phyloP scores from a whole-genome alignment of 2,888 invertebrate genomes.

The Sinohyriopsis cumingii region DNA sequence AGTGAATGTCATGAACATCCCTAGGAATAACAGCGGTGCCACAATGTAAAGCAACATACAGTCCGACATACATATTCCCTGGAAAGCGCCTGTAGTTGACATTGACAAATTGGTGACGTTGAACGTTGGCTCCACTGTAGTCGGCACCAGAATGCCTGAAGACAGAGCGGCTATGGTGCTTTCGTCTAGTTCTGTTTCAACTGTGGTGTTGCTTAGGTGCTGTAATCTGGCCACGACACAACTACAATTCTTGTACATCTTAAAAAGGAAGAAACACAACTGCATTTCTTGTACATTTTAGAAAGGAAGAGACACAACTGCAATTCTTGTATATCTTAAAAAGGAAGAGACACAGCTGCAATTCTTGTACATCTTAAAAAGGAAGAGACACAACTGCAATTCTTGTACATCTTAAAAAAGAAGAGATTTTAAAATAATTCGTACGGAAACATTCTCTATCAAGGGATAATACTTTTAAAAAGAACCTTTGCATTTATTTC shows the following conservation, averaged over 20 bases:
- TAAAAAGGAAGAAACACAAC: slow-evolving; percentile 32
- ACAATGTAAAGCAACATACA: slow-evolving; percentile 43
- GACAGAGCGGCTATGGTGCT: slow-evolving; percentile 3
- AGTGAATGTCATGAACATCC: slow-evolving; percentile 47
- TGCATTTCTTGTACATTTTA: slow-evolving; percentile 43
- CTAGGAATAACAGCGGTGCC: slow-evolving; percentile 43
- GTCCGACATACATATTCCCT: slow-evolving; percentile 44
- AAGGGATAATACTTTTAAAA: neutral
- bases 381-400: slow-evolving; percentile 38
- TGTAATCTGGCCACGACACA: slow-evolving; percentile 31
- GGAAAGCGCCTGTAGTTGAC: slow-evolving; percentile 25
- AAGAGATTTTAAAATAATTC: neutral
- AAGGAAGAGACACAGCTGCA: slow-evolving; percentile 35
- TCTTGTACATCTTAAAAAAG: slow-evolving; percentile 38
- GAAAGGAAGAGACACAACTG: slow-evolving; percentile 30
- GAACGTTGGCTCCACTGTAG: slow-evolving; percentile 2
- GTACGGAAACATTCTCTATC: neutral
- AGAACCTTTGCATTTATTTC: neutral
- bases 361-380: slow-evolving; percentile 41
- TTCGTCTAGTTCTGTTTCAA: neutral
- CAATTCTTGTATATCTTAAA: slow-evolving; percentile 45
- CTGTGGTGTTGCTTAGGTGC: slow-evolving; percentile 9
- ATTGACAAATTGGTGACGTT: slow-evolving; percentile 24
- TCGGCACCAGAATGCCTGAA: slow-evolving; percentile 4
- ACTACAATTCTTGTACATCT: slow-evolving; percentile 43